phyloP scores from a whole-genome alignment of 2,113 vertebrate species.

The Nestor notabilis region DNA sequence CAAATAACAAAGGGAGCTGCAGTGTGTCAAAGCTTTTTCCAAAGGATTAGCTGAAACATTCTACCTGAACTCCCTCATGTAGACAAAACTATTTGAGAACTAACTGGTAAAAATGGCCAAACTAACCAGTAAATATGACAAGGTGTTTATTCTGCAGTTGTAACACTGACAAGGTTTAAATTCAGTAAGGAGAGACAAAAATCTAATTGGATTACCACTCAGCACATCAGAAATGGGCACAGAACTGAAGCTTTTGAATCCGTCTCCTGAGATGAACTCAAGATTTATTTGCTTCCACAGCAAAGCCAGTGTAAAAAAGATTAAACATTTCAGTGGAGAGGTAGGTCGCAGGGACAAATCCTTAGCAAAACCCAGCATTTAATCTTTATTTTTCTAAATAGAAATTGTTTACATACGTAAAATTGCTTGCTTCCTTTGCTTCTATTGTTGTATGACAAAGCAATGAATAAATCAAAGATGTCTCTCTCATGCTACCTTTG shows the following conservation, averaged over 20 bases:
- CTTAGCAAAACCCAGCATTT: not conserved
- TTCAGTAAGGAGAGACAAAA: not conserved
- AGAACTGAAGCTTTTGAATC: not conserved
- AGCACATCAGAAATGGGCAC: not conserved
- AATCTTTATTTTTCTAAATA: conserved; percentile 11
- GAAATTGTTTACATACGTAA: not conserved
- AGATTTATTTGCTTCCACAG: not conserved
- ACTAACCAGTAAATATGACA: not conserved
- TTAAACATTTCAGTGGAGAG: not conserved
- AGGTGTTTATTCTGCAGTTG: not conserved
- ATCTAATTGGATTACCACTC: not conserved
- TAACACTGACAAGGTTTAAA: not conserved
- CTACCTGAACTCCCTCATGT: not conserved
- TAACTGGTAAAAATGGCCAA: not conserved
- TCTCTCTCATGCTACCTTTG: not conserved
- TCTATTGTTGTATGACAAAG: not conserved
- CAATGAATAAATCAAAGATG: not conserved
- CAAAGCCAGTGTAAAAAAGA: conserved; percentile 18
- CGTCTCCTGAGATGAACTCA: not conserved
- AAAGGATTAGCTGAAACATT: not conserved
- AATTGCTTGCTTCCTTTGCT: not conserved
- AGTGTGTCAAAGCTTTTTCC: not conserved
- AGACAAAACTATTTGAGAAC: not conserved
- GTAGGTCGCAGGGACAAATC: not conserved
- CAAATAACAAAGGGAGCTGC: not conserved